These are phyloP conservation scores for Microcebus jonahi DNA, from an alignment of 2,113 vertebrate genomes.

Conservation along the genomic window DNA sequence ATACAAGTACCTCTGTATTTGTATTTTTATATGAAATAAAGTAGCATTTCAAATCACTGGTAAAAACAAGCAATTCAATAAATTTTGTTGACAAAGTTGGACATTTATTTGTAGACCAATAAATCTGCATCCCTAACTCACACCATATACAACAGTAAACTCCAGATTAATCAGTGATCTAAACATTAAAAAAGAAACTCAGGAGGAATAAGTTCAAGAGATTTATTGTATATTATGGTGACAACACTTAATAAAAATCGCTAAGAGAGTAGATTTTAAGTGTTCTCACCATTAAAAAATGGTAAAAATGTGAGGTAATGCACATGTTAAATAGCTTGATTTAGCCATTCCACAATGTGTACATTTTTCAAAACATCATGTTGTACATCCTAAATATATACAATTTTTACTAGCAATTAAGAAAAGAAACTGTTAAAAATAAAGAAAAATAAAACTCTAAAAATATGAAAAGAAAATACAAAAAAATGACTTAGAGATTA, in stretches of 20 bases:
- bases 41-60: neutral
- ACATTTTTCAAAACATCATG: neutral
- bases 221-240: neutral
- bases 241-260: neutral
- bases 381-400: neutral
- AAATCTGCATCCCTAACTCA: neutral
- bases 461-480: too few relatives aligned
- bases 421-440: neutral
- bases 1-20: neutral
- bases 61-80: neutral
- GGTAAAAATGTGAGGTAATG: neutral
- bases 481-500: too few relatives aligned
- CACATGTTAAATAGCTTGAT: neutral
- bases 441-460: neutral
- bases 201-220: neutral
- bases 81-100: neutral
- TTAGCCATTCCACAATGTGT: neutral
- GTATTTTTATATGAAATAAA: neutral
- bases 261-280: neutral
- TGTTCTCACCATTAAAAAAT: neutral
- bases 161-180: neutral
- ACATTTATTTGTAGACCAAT: neutral
- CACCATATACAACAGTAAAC: neutral
- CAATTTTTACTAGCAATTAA: neutral
- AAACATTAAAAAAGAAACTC: neutral